Evolutionary conservation across 2,888 invertebrate species (phyloP), one percentile per base, ranked within the genome.

Genomic region (Agrypnus murinus): DNA sequence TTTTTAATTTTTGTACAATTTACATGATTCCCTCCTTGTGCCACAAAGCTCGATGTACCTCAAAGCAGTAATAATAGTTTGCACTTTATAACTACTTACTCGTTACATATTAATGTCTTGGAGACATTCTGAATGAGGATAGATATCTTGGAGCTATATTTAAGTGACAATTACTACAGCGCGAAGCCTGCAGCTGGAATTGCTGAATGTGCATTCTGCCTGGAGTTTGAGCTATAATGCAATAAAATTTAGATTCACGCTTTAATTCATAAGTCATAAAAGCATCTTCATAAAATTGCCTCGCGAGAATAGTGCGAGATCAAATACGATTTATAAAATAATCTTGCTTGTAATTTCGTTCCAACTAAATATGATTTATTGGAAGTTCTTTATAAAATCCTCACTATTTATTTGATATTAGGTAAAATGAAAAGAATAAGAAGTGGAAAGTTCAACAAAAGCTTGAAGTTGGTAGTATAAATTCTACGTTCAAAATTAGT

Each of bases 111-210:
- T 55, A 55, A 55, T 55, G 36, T 38, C 38, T 36, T 6, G 7
- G 5, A 17, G n/a, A 46, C 4, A 34, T 36, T 10, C 15, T 4
- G 32, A 53, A 36, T 17, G 36, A 34, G 3, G 55, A 17, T 32
- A 10, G 50, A 31, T 50, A 50, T 50, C 55, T 34, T 17, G 12
- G 8, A 63, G 46, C 57, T 31, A 5, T 25, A 50, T 50, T 31
- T 48, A 58, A 69, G 38, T 69, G 69, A 69, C 69, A 69, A 69
- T 69, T 65, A 69, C 58, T 58, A 50, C 43, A 50, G 34, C 32
- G 17, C 38, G 43, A 55, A 55, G 63, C 55, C 57, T 63, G 58
- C 55, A 69, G 48, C 48, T 50, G 40, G 38, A 69, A 64, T 69
- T 48, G 58, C 38, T 60, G 67, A 67, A 38, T 60, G n/a, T 43